Percentiles rank a stretch among this genome's conserved stretches.
phyloP scores from a whole-genome alignment of 2,797 vertebrate genomes.

The Lagocephalus sceleratus region DNA sequence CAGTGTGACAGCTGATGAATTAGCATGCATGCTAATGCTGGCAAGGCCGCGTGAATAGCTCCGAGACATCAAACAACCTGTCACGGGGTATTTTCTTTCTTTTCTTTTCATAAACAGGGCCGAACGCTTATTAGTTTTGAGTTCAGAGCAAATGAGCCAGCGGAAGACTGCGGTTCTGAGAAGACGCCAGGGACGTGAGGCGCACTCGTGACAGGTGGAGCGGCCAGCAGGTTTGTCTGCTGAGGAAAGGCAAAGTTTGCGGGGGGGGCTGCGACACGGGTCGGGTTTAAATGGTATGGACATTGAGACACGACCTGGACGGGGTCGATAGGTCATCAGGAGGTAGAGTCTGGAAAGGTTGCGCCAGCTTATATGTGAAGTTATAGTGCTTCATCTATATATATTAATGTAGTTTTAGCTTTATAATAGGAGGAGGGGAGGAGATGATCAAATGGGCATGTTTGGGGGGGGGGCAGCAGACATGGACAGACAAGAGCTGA shows the following conservation, averaged over 20 bases:
- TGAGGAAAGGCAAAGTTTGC: too few species aligned
- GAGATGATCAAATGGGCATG: too few species aligned
- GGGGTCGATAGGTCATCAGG: neutral
- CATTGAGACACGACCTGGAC: neutral
- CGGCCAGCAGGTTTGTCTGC: too few species aligned
- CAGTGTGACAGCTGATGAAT: conserved; percentile 55
- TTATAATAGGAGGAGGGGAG: too few species aligned
- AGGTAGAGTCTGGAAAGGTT: neutral
- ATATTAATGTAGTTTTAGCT: too few species aligned
- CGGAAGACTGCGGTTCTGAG: conserved; percentile 3
- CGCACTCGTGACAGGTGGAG: too few species aligned
- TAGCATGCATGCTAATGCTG: conserved; percentile 47
- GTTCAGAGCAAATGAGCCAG: neutral
- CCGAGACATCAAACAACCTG: conserved; percentile 41
- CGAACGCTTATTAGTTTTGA: conserved; percentile 37
- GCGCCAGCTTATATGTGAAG: neutral
- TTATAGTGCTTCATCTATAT: too few species aligned
- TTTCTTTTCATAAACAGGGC: conserved; percentile 33
- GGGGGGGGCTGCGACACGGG: too few species aligned
- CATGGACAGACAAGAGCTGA: conserved; percentile 5
- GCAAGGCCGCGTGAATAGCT: conserved; percentile 47
- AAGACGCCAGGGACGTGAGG: conserved; percentile 5
- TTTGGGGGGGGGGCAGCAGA: too few species aligned
- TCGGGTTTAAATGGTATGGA: too few species aligned
- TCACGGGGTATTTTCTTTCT: conserved; percentile 40